Conservation (phyloP, 1,140 invertebrate genomes). For the Lasaia peninsularis region DNA sequence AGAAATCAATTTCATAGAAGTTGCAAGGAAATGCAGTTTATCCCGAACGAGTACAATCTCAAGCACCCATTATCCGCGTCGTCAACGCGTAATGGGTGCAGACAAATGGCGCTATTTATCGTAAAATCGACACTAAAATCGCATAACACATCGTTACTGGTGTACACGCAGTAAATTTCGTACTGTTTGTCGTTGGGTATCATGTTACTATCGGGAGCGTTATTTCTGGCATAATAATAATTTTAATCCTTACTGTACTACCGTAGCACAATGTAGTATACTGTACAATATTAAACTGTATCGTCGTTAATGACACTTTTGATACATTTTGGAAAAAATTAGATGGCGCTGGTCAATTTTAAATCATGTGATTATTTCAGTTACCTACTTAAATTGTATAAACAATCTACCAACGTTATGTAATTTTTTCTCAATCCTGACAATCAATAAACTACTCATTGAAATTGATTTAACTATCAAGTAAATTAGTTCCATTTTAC, state of each 20-base stretch:
- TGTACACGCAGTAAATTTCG: constrained; percentile 48
- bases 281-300: no score
- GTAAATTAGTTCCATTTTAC: no score
- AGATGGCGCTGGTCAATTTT: no score
- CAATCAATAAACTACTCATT: no score
- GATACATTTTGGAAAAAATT: no score
- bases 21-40: constrained; percentile 39
- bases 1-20: not conserved
- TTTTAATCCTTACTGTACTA: not conserved
- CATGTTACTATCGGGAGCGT: constrained; percentile 14
- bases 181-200: constrained; percentile 26
- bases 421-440: no score
- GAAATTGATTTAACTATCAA: no score
- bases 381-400: no score
- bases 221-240: not conserved
- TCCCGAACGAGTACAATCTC: constrained; percentile 40
- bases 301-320: no score
- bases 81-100: constrained; percentile 44
- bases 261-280: no score
- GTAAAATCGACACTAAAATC: constrained; percentile 61
- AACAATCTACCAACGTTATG: no score
- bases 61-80: constrained; percentile 50
- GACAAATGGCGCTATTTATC: constrained; percentile 59
- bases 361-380: no score
- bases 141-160: constrained; percentile 45